Evolutionary conservation across 2,797 vertebrate genomes (phyloP).

Genomic region (Aplochiton taeniatus): DNA sequence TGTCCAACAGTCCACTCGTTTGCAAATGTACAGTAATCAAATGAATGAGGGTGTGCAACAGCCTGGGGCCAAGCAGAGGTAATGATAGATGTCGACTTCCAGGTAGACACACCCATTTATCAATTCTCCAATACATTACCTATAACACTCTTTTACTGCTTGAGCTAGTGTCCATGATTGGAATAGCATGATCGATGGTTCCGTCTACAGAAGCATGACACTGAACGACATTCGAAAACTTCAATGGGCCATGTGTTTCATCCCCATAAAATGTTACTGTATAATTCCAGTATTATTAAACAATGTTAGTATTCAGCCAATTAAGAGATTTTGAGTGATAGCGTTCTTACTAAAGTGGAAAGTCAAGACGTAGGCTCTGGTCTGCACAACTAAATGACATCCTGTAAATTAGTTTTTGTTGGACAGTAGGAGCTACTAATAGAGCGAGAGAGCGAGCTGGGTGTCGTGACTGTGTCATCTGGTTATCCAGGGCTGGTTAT

Average conservation of each 20-base stretch:
- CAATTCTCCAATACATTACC: slow-evolving; percentile 58
- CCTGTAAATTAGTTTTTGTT: slow-evolving; percentile 49
- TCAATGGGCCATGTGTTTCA: background rate
- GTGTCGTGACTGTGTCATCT: slow-evolving; percentile 42
- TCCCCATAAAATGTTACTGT: no score
- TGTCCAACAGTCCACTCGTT: slow-evolving; percentile 54
- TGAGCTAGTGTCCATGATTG: slow-evolving; percentile 30
- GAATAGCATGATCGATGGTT: slow-evolving; percentile 13
- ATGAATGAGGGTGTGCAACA: slow-evolving; percentile 64
- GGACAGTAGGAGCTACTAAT: slow-evolving; percentile 9
- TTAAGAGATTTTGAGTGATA: background rate
- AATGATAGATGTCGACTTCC: slow-evolving; percentile 71
- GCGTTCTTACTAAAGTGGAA: slow-evolving; percentile 31
- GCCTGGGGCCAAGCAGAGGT: slow-evolving; percentile 59
- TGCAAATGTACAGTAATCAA: slow-evolving; percentile 68
- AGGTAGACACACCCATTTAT: slow-evolving; percentile 60
- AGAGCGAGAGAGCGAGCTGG: slow-evolving; percentile 18
- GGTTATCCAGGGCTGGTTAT: slow-evolving; percentile 58
- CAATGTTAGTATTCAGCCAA: background rate
- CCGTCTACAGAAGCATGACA: slow-evolving; percentile 1
- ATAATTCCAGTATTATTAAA: no score
- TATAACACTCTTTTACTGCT: slow-evolving; percentile 41
- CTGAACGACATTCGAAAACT: slow-evolving; percentile 6
- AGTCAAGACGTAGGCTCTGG: slow-evolving; percentile 41
- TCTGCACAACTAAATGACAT: slow-evolving; percentile 39